A percentile compares a stretch with the other conserved stretches of the same genome.
phyloP scores from a whole-genome alignment of 2,113 vertebrate genomes.

The Mastomys natalensis region DNA sequence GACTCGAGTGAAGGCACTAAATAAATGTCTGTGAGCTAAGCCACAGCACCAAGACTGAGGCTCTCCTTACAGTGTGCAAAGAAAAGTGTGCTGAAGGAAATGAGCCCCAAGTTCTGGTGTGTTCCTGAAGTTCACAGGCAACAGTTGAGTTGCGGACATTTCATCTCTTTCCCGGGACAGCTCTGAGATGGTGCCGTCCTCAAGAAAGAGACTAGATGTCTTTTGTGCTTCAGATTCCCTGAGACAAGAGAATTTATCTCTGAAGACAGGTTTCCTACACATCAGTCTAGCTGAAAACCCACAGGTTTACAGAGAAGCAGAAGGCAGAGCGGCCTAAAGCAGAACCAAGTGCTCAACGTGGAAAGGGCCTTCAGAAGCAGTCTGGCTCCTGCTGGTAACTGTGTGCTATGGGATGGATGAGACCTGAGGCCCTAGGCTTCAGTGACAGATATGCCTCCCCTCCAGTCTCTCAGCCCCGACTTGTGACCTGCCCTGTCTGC shows the following conservation, averaged over 20 bases:
- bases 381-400: fast-evolving
- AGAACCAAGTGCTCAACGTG: not conserved
- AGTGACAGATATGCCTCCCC: fast-evolving
- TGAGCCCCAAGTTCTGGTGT: not conserved
- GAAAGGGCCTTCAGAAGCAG: not conserved
- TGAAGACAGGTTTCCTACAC: slow-evolving; percentile 35
- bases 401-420: not conserved
- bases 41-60: not conserved
- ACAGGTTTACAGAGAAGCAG: slow-evolving; percentile 39
- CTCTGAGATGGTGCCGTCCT: not conserved
- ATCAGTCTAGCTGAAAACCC: slow-evolving; percentile 60
- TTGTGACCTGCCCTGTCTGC: not conserved
- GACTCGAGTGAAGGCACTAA: too few relatives aligned
- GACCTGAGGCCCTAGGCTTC: not conserved
- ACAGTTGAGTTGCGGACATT: not conserved
- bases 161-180: not conserved
- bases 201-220: not conserved
- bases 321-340: fast-evolving
- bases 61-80: not conserved
- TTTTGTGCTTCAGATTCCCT: fast-evolving
- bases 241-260: not conserved
- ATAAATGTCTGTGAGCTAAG: not conserved
- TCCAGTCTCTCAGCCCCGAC: not conserved
- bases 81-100: not conserved
- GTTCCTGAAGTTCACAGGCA: not conserved